Conservation (phyloP, 2,888 invertebrate genomes). For the Brenthis daphne region DNA sequence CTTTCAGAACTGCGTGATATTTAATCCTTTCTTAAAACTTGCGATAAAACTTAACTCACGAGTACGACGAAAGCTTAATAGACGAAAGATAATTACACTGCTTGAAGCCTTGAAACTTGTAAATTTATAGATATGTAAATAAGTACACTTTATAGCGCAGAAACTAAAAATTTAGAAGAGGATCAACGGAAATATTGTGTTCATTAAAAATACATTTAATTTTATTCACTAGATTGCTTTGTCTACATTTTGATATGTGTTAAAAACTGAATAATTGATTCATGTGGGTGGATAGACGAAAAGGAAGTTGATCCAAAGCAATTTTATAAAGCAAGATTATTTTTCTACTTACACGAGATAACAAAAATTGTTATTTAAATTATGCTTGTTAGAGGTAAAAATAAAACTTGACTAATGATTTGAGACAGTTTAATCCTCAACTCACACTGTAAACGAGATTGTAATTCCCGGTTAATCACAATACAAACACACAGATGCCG, state of each 20-base stretch:
- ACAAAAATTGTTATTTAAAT: not conserved
- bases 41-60: no score
- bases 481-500: slow-evolving; percentile 22
- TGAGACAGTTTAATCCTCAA: slow-evolving; percentile 28
- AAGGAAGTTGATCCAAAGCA: not conserved
- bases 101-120: no score
- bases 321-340: not conserved
- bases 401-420: slow-evolving; percentile 19
- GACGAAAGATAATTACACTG: no score
- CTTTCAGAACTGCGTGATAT: slow-evolving; percentile 4
- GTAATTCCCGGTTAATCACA: slow-evolving; percentile 25
- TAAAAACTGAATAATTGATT: not conserved
- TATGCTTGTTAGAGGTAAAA: slow-evolving; percentile 7
- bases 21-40: not conserved
- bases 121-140: no score
- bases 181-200: no score
- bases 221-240: not conserved
- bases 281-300: slow-evolving; percentile 3
- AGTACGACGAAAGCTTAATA: no score
- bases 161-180: no score
- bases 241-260: not conserved
- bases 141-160: no score
- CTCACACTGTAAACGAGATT: slow-evolving; percentile 29
- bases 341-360: not conserved
- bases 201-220: not conserved